Percentiles rank a stretch among this genome's conserved stretches.
Evolutionary conservation across 2,888 invertebrate genomes (phyloP).

Genomic region (Nasonia oneida): DNA sequence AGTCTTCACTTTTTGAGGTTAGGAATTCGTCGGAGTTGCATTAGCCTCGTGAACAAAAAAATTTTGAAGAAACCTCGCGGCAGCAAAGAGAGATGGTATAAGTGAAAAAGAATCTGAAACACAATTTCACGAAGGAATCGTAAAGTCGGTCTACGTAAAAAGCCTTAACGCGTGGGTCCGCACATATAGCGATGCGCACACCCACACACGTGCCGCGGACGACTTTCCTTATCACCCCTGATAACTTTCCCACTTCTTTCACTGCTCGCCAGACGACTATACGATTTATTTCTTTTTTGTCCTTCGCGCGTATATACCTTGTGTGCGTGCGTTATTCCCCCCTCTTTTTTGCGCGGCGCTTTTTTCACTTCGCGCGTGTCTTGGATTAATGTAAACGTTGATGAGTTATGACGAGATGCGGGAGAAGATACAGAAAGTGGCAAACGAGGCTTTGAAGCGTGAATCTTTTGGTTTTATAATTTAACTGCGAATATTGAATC

Average conservation of each 20-base stretch:
- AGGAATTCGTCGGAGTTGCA: too few species aligned
- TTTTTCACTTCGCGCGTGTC: background rate
- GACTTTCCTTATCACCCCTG: conserved; percentile 23
- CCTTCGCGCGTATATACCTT: conserved; percentile 7
- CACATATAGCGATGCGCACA: background rate
- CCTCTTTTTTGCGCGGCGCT: background rate
- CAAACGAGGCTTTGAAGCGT: background rate
- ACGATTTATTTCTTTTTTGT: background rate
- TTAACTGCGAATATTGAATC: too few species aligned
- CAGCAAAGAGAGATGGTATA: background rate
- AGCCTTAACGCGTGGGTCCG: conserved; percentile 10
- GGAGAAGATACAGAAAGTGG: too few species aligned
- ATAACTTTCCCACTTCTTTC: conserved; percentile 19
- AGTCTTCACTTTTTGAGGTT: too few species aligned
- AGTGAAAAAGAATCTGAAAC: background rate
- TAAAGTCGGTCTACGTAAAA: conserved; percentile 29
- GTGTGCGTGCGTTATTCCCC: background rate
- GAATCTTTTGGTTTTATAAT: background rate
- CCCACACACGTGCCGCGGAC: conserved; percentile 15
- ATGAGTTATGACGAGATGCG: background rate
- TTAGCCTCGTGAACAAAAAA: background rate
- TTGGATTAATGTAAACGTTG: background rate
- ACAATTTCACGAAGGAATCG: conserved; percentile 7
- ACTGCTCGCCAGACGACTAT: background rate
- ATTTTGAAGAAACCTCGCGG: background rate